Evolutionary conservation across 2,113 vertebrate species (phyloP), one percentile per base, ranked within the genome.

Genomic region (human (Homo sapiens)): DNA sequence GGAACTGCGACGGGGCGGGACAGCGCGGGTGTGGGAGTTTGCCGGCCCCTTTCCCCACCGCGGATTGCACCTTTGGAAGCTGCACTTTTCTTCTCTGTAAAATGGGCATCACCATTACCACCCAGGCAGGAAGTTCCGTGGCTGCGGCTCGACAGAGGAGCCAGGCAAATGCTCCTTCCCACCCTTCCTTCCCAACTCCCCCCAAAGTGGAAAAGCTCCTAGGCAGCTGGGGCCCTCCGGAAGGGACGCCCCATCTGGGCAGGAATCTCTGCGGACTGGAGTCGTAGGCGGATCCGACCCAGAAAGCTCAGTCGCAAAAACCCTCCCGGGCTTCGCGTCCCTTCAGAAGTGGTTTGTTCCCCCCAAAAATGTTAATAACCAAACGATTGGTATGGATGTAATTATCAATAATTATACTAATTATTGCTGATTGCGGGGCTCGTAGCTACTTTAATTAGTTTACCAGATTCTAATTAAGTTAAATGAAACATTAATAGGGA

Each of bases 401-500:
- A 98, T 98, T 98, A 98, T 98, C 98, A 97, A 98, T 98, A 98
- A 98, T 98, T 98, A 98, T 98, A 96, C 98, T 97, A 98, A 98
- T 98, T 98, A 98, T 98, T 98, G 98, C 95, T 98, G 98, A 98
- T 98, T 98, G 96, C 96, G 40, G 97, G 90, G 93, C 98, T 98
- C 97, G 97, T 97, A 97, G 97, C 97, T 98, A 97, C 97, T 98
- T 98, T 98, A 98, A 98, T 98, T 98, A 98, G 98, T 97, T 98
- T 98, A 97, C 95, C 97, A 98, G 97, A 98, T 98, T 98, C 98
- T 98, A 98, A 98, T 98, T 98, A 98, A 98, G 97, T 98, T 98
- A 98, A 98, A 98, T 98, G 98, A 98, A 98, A 97, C 98, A 98
- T 98, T 98, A 98, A 98, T 98, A 98, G 98, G 98, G 97, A 97